Evolutionary conservation across 2,113 vertebrate species (phyloP).

Genomic region (Edolisoma coerulescens): DNA sequence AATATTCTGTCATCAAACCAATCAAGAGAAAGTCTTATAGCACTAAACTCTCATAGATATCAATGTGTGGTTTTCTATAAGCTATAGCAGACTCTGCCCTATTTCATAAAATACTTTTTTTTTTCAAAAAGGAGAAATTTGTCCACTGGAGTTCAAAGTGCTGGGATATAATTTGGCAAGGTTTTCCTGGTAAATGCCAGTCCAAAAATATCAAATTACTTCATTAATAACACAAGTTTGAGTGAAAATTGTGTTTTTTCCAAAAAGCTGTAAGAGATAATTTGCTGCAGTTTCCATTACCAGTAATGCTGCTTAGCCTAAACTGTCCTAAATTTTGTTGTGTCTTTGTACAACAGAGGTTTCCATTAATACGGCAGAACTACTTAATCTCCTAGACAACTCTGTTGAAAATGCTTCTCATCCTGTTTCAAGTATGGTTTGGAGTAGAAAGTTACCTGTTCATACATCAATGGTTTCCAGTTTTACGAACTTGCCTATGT

Average conservation of each 20-base stretch:
- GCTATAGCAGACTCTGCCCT: neutral
- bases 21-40: neutral
- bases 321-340: neutral
- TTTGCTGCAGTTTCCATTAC: neutral
- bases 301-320: neutral
- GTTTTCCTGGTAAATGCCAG: neutral
- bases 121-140: neutral
- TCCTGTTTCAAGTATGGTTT: neutral
- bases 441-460: neutral
- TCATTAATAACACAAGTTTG: neutral
- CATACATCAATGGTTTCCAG: neutral
- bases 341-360: neutral
- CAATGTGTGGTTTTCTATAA: neutral
- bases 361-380: neutral
- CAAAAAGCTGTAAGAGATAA: neutral
- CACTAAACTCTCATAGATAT: neutral
- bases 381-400: neutral
- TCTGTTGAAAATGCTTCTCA: neutral
- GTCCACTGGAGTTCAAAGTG: neutral
- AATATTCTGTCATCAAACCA: neutral
- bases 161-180: neutral
- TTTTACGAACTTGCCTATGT: neutral
- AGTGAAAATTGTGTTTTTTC: neutral
- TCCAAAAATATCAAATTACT: neutral
- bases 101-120: neutral